Conservation (phyloP, 2,113 vertebrate genomes). For the Phylloscopus whistleri region DNA sequence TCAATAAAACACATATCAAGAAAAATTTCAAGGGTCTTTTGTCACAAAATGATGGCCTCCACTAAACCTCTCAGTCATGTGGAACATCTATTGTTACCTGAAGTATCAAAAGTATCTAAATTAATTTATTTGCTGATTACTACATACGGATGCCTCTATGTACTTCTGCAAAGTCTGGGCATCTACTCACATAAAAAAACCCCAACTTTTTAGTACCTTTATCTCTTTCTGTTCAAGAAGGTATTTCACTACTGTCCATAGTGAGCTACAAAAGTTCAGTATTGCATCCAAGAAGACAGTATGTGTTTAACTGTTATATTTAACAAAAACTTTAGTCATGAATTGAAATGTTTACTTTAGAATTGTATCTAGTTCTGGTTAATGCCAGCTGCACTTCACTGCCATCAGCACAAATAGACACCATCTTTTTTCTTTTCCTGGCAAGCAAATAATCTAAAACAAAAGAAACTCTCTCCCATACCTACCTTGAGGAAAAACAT, state of each 20-base stretch:
- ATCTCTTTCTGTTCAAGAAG: not conserved
- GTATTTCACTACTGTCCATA: not conserved
- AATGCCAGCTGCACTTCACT: not conserved
- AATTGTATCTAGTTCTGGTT: not conserved
- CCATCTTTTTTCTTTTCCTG: not conserved
- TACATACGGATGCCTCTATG: not conserved
- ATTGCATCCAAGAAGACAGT: not conserved
- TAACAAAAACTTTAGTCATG: not conserved
- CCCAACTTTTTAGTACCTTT: not conserved
- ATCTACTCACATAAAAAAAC: not conserved
- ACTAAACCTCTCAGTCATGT: not conserved
- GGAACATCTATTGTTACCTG: not conserved
- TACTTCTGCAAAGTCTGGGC: not conserved
- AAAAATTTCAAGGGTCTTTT: not conserved
- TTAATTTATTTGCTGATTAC: not conserved
- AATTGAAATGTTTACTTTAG: not conserved
- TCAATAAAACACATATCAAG: not conserved
- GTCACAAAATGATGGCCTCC: not conserved
- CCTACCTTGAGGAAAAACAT: slow-evolving; percentile 9
- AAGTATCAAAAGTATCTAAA: not conserved
- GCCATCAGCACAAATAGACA: not conserved
- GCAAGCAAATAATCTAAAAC: not conserved
- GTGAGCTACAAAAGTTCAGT: not conserved
- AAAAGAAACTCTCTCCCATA: not conserved
- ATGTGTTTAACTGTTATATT: not conserved